These are phyloP conservation scores for Dicyrtomina minuta DNA, from an alignment of 2,888 invertebrate species.

Conservation along the genomic window DNA sequence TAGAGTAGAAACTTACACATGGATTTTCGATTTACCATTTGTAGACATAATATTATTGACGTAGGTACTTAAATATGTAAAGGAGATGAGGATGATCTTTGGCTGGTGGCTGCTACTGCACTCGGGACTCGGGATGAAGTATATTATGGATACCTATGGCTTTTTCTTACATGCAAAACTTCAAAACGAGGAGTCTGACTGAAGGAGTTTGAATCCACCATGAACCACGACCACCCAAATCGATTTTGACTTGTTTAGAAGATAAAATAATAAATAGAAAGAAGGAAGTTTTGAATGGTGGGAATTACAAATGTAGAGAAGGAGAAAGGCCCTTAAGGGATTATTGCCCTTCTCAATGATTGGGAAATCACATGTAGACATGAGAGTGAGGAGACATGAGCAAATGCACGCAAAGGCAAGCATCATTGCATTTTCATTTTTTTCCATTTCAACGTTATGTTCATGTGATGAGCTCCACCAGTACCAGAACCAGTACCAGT, in stretches of 20 bases:
- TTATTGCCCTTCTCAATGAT: slow-evolving; percentile 32
- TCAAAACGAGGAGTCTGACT: slow-evolving; percentile 1
- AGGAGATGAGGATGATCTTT: too few species aligned
- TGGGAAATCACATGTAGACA: slow-evolving; percentile 23
- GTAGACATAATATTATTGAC: too few species aligned
- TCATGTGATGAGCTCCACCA: background rate
- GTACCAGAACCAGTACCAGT: background rate
- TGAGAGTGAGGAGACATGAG: slow-evolving; percentile 14
- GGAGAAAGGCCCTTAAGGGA: slow-evolving; percentile 27
- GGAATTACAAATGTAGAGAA: background rate
- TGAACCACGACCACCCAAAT: slow-evolving; percentile 31
- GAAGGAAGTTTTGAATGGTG: slow-evolving; percentile 25
- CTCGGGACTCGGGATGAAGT: too few species aligned
- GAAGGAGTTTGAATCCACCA: background rate
- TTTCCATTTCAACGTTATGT: background rate
- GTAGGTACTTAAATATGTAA: too few species aligned
- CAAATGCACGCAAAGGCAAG: slow-evolving; percentile 16
- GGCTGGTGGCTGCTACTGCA: too few species aligned
- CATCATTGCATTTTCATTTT: background rate
- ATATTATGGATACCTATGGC: background rate
- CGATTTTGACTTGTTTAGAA: slow-evolving; percentile 23
- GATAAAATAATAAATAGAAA: slow-evolving; percentile 33
- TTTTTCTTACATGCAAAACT: slow-evolving; percentile 5
- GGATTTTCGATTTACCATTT: too few species aligned
- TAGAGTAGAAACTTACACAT: too few species aligned